Evolutionary conservation across 2,888 invertebrate genomes (phyloP).

Genomic region (Cactoblastis cactorum): DNA sequence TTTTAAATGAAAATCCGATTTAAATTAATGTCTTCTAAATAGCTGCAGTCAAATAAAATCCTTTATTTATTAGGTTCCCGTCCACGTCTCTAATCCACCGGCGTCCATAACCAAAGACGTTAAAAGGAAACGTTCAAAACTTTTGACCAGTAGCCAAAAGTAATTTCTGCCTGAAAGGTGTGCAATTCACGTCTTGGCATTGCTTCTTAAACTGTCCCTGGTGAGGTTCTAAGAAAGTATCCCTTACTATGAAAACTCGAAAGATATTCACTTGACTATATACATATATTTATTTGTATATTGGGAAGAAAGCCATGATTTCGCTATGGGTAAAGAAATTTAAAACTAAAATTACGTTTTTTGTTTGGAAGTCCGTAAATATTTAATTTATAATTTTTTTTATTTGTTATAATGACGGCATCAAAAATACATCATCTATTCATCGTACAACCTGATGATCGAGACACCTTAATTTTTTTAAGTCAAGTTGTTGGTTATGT

Average conservation of each 20-base stretch:
- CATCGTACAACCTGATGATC: no score
- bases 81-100: conserved; percentile 24
- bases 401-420: no score
- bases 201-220: conserved; percentile 51
- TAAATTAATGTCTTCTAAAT: background rate
- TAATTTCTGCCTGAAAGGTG: conserved; percentile 54
- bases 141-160: conserved; percentile 61
- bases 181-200: conserved; percentile 61
- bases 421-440: no score
- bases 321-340: no score
- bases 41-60: conserved; percentile 13
- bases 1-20: no score
- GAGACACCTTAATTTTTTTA: no score
- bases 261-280: background rate
- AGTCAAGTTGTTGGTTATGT: no score
- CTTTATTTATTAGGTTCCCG: conserved; percentile 12
- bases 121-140: conserved; percentile 41
- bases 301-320: no score
- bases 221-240: conserved; percentile 18
- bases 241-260: conserved; percentile 1
- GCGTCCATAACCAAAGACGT: conserved; percentile 29
- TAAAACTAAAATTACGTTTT: no score
- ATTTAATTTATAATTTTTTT: no score
- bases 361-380: no score
- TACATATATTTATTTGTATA: no score